phyloP scores from a whole-genome alignment of 2,113 vertebrate species.

The Macquaria australasica region DNA sequence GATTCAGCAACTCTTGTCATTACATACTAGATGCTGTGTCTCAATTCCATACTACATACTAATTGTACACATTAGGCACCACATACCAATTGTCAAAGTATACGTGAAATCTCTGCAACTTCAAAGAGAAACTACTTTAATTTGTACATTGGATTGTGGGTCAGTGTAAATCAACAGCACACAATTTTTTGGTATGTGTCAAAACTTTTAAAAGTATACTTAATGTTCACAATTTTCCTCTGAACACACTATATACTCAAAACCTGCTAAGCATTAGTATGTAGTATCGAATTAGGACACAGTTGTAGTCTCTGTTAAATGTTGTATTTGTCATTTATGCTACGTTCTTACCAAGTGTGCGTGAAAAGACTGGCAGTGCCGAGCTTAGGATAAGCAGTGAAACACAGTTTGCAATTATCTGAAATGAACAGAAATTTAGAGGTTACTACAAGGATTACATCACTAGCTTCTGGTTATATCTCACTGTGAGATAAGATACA shows the following conservation, averaged over 20 bases:
- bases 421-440: conserved; percentile 31
- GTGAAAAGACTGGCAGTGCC: conserved; percentile 95
- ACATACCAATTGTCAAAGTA: neutral
- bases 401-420: conserved; percentile 98
- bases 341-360: conserved; percentile 91
- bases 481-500: neutral
- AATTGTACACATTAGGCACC: neutral
- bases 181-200: too few species aligned
- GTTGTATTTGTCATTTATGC: neutral
- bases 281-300: neutral
- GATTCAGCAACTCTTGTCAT: neutral
- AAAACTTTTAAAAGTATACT: neutral
- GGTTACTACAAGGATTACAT: neutral
- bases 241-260: neutral
- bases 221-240: neutral
- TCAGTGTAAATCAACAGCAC: neutral
- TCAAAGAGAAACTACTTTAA: neutral
- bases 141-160: neutral
- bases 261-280: neutral
- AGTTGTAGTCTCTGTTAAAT: neutral
- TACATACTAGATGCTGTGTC: neutral
- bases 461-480: neutral
- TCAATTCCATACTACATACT: neutral
- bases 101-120: neutral
- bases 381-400: conserved; percentile 96